Evolutionary conservation across 1,140 invertebrate species (phyloP).

Genomic region (Pentalonia nigronervosa): DNA sequence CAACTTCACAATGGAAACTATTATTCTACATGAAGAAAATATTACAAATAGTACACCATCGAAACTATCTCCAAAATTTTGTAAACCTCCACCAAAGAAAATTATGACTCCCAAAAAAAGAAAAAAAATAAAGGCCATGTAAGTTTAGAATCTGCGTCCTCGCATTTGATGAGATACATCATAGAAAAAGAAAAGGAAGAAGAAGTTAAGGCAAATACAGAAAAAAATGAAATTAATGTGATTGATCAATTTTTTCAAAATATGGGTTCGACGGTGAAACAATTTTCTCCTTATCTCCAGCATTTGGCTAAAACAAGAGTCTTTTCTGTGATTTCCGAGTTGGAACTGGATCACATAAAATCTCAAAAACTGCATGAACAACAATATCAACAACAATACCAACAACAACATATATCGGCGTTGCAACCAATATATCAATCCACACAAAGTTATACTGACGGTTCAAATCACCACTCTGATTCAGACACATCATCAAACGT

Average conservation of each 20-base stretch:
- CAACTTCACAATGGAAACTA: background rate
- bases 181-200: background rate
- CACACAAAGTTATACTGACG: background rate
- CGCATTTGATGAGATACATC: background rate
- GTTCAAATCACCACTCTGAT: too few species aligned
- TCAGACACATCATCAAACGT: background rate
- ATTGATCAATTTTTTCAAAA: conserved; percentile 15
- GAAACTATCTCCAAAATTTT: background rate
- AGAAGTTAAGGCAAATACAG: conserved; percentile 1
- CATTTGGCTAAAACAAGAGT: conserved; percentile 30
- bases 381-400: background rate
- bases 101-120: conserved; percentile 23
- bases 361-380: background rate
- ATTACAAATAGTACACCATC: background rate
- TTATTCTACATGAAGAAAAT: background rate
- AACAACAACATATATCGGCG: background rate
- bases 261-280: conserved; percentile 22
- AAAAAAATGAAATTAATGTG: background rate
- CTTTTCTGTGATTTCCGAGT: conserved; percentile 9
- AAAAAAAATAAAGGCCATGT: background rate
- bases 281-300: conserved; percentile 1
- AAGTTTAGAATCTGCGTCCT: background rate
- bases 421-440: conserved; percentile 8
- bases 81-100: conserved; percentile 5
- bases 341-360: conserved; percentile 7